phyloP scores from a whole-genome alignment of 1,140 invertebrate genomes.

The Camponotus vicinus region DNA sequence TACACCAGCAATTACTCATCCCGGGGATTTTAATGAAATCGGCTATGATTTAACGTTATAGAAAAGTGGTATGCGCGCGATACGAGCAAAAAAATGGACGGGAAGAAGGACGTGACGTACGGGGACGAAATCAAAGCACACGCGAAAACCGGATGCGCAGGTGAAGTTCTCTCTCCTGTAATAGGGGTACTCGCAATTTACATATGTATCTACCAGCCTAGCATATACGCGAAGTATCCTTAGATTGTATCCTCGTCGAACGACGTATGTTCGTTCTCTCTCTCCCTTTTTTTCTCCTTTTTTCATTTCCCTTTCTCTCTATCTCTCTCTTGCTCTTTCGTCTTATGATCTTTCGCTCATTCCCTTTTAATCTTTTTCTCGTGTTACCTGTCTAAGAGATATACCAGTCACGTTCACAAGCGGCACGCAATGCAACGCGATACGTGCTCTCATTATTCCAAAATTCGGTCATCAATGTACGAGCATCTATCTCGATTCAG shows the following conservation, averaged over 20 bases:
- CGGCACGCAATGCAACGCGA: slow-evolving; percentile 69
- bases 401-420: slow-evolving; percentile 74
- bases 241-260: slow-evolving; percentile 10
- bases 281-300: background rate
- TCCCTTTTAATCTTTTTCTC: slow-evolving; percentile 51
- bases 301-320: background rate
- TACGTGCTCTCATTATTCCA: slow-evolving; percentile 76
- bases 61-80: slow-evolving; percentile 47
- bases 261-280: slow-evolving; percentile 17
- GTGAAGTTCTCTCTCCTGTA: slow-evolving; percentile 76
- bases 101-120: slow-evolving; percentile 64
- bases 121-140: slow-evolving; percentile 80
- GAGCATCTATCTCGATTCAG: slow-evolving; percentile 32
- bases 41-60: slow-evolving; percentile 54
- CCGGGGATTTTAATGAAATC: slow-evolving; percentile 57
- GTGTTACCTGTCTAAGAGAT: slow-evolving; percentile 33
- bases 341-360: slow-evolving; percentile 5
- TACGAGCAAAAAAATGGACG: slow-evolving; percentile 17
- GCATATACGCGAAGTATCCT: slow-evolving; percentile 35
- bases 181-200: slow-evolving; percentile 78
- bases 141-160: slow-evolving; percentile 84
- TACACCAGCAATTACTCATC: slow-evolving; percentile 57
- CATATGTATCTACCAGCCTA: slow-evolving; percentile 78
- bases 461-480: slow-evolving; percentile 75
- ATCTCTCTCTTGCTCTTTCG: slow-evolving; percentile 30